Percentiles rank a stretch among this genome's conserved stretches.
Conservation (phyloP, 2,888 invertebrate species). For the Andrena fulva region DNA sequence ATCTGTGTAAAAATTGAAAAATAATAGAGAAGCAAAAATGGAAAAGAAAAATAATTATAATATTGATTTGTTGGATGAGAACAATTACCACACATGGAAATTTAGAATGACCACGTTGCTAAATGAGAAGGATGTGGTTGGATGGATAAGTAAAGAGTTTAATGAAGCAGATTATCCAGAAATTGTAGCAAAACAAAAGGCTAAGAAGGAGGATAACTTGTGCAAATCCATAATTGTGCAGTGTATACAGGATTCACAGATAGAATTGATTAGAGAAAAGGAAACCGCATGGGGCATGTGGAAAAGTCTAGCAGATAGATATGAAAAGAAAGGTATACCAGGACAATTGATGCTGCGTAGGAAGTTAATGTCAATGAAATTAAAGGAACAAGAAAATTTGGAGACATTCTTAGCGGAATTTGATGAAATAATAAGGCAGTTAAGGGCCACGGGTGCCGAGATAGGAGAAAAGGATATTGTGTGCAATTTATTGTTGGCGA, state of each 20-base stretch:
- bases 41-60: no score
- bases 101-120: no score
- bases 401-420: neutral
- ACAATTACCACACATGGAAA: no score
- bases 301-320: slow-evolving; percentile 3
- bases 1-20: no score
- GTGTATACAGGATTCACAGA: neutral
- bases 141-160: no score
- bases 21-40: no score
- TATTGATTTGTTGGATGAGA: no score
- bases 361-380: neutral
- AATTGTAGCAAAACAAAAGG: no score
- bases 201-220: neutral
- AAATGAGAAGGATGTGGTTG: no score
- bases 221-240: neutral
- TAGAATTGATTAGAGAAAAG: slow-evolving; percentile 10
- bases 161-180: no score
- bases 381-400: neutral
- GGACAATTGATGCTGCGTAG: slow-evolving; percentile 20
- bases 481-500: slow-evolving; percentile 9
- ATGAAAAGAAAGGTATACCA: slow-evolving; percentile 15
- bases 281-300: slow-evolving; percentile 23
- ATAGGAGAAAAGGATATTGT: slow-evolving; percentile 11
- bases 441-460: slow-evolving; percentile 1
- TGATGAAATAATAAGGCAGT: neutral